Percentiles rank a stretch among this genome's conserved stretches.
These are phyloP conservation scores for Cryptocephalus moraei DNA, from an alignment of 2,888 invertebrate genomes.

Conservation along the genomic window DNA sequence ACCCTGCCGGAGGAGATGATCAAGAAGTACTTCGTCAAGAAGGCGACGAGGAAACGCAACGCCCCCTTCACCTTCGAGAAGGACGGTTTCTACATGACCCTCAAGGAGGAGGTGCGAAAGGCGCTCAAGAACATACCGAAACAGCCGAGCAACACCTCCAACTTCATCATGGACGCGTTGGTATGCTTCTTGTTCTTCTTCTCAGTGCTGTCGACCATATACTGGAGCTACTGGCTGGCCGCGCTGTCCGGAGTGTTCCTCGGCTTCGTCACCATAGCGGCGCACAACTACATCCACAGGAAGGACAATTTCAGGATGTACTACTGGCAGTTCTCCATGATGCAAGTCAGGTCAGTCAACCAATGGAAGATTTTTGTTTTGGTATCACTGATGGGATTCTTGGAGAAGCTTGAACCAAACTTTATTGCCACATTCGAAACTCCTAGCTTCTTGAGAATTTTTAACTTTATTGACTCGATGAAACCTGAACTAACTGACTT, in stretches of 20 bases:
- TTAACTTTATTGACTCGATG: too few species aligned
- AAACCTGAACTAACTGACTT: too few species aligned
- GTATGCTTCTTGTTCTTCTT: constrained; percentile 27
- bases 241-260: constrained; percentile 47
- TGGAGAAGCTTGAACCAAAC: too few species aligned
- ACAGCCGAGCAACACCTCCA: constrained; percentile 27
- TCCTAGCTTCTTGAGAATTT: too few species aligned
- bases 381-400: too few species aligned
- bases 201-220: constrained; percentile 22
- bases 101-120: constrained; percentile 47
- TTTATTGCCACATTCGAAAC: too few species aligned
- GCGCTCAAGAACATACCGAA: constrained; percentile 44
- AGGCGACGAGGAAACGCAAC: constrained; percentile 53
- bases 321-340: constrained; percentile 57
- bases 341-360: constrained; percentile 48
- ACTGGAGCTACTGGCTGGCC: constrained; percentile 37
- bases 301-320: constrained; percentile 70
- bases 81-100: constrained; percentile 62
- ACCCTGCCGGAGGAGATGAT: constrained; percentile 43
- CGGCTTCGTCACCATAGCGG: constrained; percentile 48
- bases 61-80: constrained; percentile 64
- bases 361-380: too few species aligned
- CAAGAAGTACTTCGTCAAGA: constrained; percentile 53
- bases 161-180: constrained; percentile 36
- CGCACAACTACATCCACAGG: constrained; percentile 71